phyloP scores from a whole-genome alignment of 2,888 invertebrate genomes.

The Melipona bicolor region DNA sequence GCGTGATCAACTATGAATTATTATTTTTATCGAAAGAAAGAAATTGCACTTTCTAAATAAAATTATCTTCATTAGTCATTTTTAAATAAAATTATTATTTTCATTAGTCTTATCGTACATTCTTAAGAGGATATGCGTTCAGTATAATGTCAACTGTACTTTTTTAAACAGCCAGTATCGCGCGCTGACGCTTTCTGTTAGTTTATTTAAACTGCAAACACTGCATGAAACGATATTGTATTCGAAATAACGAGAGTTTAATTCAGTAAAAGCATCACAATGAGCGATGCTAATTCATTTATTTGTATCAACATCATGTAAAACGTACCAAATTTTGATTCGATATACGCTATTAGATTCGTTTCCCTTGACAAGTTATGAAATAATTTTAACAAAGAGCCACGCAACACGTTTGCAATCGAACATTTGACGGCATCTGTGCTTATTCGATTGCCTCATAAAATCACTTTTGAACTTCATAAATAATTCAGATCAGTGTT shows the following conservation, averaged over 20 bases:
- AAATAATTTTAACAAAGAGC: conserved; percentile 16
- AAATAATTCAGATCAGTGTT: neutral
- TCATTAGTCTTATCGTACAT: neutral
- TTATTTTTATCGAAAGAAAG: neutral
- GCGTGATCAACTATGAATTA: too few relatives aligned
- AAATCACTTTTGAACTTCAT: neutral
- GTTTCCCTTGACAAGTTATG: neutral
- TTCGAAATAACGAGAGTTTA: conserved; percentile 11
- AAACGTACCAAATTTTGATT: conserved; percentile 16
- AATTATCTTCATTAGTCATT: neutral
- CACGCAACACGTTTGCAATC: neutral
- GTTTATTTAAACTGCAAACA: conserved; percentile 21
- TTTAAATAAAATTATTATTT: neutral
- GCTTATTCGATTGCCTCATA: neutral
- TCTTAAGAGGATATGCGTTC: neutral
- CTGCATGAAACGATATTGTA: neutral
- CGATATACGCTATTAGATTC: neutral
- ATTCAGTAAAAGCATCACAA: conserved; percentile 10
- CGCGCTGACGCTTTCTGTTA: neutral
- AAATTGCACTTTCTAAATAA: neutral
- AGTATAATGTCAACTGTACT: neutral
- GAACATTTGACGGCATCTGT: neutral
- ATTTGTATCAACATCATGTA: conserved; percentile 18
- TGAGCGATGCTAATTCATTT: conserved; percentile 22
- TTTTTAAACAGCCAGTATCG: conserved; percentile 3